phyloP scores from a whole-genome alignment of 2,888 invertebrate species.

The Phortica okadai region DNA sequence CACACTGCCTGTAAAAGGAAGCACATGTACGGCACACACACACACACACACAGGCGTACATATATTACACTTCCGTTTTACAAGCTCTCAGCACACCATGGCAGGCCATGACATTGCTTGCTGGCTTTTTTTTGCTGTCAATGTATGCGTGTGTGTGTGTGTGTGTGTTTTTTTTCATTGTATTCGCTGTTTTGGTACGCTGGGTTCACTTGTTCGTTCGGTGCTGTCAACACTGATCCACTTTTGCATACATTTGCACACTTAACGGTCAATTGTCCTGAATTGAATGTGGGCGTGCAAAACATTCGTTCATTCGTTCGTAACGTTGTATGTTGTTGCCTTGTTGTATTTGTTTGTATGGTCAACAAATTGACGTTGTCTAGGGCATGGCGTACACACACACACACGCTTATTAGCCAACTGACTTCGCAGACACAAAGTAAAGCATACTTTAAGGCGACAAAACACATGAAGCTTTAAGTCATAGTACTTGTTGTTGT shows the following conservation, averaged over 20 bases:
- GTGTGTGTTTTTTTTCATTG: background rate
- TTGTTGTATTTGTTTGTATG: constrained; percentile 27
- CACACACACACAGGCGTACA: constrained; percentile 24
- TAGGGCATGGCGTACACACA: background rate
- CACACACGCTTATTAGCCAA: constrained; percentile 58
- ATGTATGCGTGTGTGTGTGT: background rate
- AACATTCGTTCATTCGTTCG: background rate
- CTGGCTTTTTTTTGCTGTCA: background rate
- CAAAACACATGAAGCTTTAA: constrained; percentile 5
- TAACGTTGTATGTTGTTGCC: constrained; percentile 13
- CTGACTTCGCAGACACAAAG: no score
- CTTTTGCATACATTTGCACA: constrained; percentile 52
- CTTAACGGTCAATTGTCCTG: constrained; percentile 44
- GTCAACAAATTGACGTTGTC: constrained; percentile 51
- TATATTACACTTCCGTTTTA: constrained; percentile 26
- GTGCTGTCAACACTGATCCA: constrained; percentile 48
- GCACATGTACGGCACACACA: constrained; percentile 24
- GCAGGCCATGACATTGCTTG: background rate
- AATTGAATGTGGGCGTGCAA: constrained; percentile 23
- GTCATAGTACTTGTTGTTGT: background rate
- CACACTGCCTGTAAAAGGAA: constrained; percentile 48
- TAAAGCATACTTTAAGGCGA: constrained; percentile 7
- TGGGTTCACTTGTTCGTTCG: constrained; percentile 20
- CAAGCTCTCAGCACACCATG: constrained; percentile 8
- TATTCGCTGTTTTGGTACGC: background rate